Conservation (phyloP, 2,113 vertebrate species). For the Neogobius melanostomus region DNA sequence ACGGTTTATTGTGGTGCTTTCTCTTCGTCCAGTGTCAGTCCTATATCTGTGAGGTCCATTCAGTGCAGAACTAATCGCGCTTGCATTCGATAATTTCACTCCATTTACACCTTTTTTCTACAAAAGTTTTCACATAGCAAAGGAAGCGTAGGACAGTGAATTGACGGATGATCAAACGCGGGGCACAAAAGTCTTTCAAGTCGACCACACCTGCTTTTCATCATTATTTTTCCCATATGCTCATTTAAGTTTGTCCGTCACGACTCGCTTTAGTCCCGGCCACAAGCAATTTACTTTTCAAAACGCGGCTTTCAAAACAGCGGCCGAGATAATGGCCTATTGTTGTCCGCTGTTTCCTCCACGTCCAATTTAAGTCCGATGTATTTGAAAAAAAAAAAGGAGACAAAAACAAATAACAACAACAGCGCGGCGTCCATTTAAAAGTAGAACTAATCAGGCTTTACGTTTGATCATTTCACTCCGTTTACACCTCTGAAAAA, state of each 20-base stretch:
- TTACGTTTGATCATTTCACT: slow-evolving; percentile 4
- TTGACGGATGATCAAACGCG: not conserved
- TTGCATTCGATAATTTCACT: too few species aligned
- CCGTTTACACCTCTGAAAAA: slow-evolving; percentile 2
- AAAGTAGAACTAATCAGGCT: slow-evolving; percentile 6
- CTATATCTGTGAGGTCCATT: too few species aligned
- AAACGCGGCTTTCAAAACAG: not conserved
- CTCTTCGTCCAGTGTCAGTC: too few species aligned
- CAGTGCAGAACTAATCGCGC: too few species aligned
- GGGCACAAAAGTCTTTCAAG: too few species aligned
- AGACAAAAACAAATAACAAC: not conserved
- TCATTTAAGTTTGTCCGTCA: not conserved
- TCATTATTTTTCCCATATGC: not conserved
- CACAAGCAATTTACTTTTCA: slow-evolving; percentile 8
- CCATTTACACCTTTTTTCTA: too few species aligned
- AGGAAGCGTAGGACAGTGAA: not conserved
- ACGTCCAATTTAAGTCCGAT: not conserved
- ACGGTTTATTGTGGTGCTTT: too few species aligned
- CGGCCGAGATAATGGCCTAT: slow-evolving; percentile 1
- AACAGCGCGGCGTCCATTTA: not conserved
- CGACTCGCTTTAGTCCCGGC: not conserved
- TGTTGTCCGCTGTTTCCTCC: not conserved
- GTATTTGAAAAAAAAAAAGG: not conserved
- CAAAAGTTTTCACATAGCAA: too few species aligned
- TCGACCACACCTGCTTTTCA: not conserved